Evolutionary conservation across 1,140 invertebrate species (phyloP).

Genomic region (Atopsyche davidsoni): DNA sequence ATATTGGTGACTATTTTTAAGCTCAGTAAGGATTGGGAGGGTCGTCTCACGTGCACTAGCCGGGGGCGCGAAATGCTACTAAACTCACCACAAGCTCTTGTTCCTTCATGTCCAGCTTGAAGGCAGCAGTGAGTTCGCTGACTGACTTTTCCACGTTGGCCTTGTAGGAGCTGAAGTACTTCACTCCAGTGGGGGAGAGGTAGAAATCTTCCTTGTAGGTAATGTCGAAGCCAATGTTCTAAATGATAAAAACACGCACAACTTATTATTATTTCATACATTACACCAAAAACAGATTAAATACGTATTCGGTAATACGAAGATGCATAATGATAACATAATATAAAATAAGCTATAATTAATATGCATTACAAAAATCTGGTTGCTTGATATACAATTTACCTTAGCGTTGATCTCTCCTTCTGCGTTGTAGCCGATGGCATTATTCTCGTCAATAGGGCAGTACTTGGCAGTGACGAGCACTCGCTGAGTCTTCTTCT

Average conservation of each 20-base stretch:
- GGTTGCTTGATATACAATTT: background rate
- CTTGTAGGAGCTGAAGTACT: background rate
- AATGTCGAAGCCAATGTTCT: background rate
- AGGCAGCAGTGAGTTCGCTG: too few relatives aligned
- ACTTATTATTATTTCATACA: background rate
- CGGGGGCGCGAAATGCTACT: too few relatives aligned
- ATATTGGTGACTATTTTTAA: too few relatives aligned
- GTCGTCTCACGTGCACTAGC: too few relatives aligned
- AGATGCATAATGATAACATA: too few relatives aligned
- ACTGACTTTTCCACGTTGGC: too few relatives aligned
- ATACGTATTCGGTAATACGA: background rate
- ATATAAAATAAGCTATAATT: background rate
- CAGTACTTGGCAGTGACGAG: constrained; percentile 36
- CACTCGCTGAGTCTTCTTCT: constrained; percentile 57
- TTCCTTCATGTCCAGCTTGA: too few relatives aligned
- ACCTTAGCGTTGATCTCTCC: constrained; percentile 19
- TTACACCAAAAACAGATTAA: background rate
- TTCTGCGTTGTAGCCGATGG: constrained; percentile 14
- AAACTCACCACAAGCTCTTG: too few relatives aligned
- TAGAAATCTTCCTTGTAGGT: background rate
- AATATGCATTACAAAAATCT: background rate
- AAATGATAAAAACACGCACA: too few relatives aligned
- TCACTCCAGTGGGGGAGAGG: background rate
- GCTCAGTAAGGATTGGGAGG: too few relatives aligned
- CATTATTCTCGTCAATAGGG: constrained; percentile 32